These are phyloP conservation scores for Anthopleura sola DNA, from an alignment of 64 coral and sea anemone genomes.

Conservation along the genomic window DNA sequence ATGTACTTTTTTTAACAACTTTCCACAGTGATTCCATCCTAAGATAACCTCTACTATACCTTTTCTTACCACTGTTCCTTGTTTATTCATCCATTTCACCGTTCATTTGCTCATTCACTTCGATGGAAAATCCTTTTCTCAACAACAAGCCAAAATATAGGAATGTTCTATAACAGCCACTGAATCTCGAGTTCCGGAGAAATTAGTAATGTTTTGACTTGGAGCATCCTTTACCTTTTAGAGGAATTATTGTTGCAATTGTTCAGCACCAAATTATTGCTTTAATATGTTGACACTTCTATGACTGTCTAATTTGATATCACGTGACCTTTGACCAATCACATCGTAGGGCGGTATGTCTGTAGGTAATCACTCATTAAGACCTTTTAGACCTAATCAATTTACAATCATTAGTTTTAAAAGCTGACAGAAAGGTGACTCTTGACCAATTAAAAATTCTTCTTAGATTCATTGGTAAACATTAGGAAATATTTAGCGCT, in stretches of 20 bases:
- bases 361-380: conserved; percentile 19
- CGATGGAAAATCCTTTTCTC: background rate
- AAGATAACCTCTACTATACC: background rate
- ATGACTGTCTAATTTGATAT: background rate
- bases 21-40: background rate
- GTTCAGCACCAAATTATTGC: background rate
- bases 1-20: background rate
- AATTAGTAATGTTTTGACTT: conserved; percentile 4
- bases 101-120: background rate
- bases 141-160: background rate
- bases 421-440: conserved; percentile 18
- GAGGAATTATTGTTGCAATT: background rate
- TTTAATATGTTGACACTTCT: background rate
- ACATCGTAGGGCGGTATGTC: background rate
- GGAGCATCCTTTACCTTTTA: background rate
- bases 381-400: conserved; percentile 22
- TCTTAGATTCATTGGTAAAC: background rate
- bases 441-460: conserved; percentile 17
- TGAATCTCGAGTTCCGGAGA: background rate
- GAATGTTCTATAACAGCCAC: background rate
- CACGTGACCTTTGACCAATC: conserved; percentile 20
- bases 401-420: conserved; percentile 14
- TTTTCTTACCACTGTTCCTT: background rate
- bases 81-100: background rate
- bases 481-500: background rate